Base-by-base conservation (phyloP, 1,140 invertebrate species). In the Maconellicoccus hirsutus region DNA sequence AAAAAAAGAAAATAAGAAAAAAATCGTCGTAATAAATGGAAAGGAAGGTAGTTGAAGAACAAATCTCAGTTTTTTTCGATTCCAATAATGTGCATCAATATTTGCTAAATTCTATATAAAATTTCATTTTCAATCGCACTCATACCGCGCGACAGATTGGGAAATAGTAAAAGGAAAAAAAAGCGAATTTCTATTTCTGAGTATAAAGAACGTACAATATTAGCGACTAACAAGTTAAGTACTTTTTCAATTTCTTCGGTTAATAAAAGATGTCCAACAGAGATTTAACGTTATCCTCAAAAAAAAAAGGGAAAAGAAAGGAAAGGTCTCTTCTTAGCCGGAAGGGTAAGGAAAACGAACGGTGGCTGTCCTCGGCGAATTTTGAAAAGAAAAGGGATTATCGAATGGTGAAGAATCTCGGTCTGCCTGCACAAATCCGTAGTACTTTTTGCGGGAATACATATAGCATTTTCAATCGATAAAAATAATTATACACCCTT, bases 351-450 rank as follows among this genome's bases (percentile, higher is more conserved):
- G n/a, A 52, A 52, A 52, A 16, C 10, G 4, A 52, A 16, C 10
- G 42, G 6, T 52, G n/a, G 42, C 42, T 52, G 42, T 52, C 42
- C 16, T 52, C n/a, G 3, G 42, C 42, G 12, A 52, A 52, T 52
- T 52, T 52, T 52, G 42, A 52, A 52, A 52, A 52, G 42, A 52
- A 52, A 52, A 52, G 42, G 42, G 42, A 52, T 52, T 52, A 52
- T 52, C 42, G 42, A 52, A 52, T 52, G 42, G 42, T 16, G 42
- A 52, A 52, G n/a, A n/a, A n/a, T n/a, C n/a, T n/a, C n/a, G n/a
- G n/a, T 52, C 42, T 52, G 12, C 6, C 12, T 52, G 10, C 2
- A n/a, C n/a, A 52, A 52, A 52, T 52, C 42, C 42, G 42, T 52
- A 52, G 6, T 52, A 52, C 6, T 16, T 52, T 16, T 19, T 52